A percentile compares a stretch with the other conserved stretches of the same genome.
phyloP scores from a whole-genome alignment of 1,140 invertebrate genomes.

The Probaryconus sp. region DNA sequence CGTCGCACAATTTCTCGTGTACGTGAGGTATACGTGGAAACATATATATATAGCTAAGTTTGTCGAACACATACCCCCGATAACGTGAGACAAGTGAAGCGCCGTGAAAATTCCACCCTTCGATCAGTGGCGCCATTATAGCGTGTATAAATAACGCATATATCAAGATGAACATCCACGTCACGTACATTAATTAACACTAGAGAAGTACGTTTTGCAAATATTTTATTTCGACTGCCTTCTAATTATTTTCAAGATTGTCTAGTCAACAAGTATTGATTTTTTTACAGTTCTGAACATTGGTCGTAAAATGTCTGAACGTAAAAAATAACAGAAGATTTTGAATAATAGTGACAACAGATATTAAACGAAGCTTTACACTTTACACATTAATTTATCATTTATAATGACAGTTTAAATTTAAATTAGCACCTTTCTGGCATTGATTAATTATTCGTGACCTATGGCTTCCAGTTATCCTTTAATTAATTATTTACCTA shows the following conservation, averaged over 20 bases:
- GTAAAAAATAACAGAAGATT: too few species aligned
- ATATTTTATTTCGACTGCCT: slow-evolving; percentile 40
- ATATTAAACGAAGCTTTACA: too few species aligned
- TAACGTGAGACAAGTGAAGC: slow-evolving; percentile 30
- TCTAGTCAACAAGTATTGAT: neutral
- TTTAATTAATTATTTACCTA: too few species aligned
- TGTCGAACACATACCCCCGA: too few species aligned
- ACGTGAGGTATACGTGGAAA: slow-evolving; percentile 8
- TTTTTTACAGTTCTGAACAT: neutral
- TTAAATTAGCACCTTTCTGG: too few species aligned
- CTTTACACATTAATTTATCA: too few species aligned
- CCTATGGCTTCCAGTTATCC: too few species aligned
- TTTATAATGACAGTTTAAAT: too few species aligned
- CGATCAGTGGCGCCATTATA: slow-evolving; percentile 5
- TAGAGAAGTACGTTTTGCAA: slow-evolving; percentile 42
- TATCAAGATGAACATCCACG: slow-evolving; percentile 33
- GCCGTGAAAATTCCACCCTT: slow-evolving; percentile 42
- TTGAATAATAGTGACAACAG: too few species aligned
- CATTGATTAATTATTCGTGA: too few species aligned
- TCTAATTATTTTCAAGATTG: neutral
- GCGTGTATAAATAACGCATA: slow-evolving; percentile 35
- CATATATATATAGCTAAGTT: too few species aligned
- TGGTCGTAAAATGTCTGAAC: neutral
- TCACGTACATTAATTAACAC: slow-evolving; percentile 33
- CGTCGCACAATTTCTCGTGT: slow-evolving; percentile 12